These are phyloP conservation scores for Sminthopsis crassicaudata DNA, from an alignment of 2,113 vertebrate genomes.

Conservation along the genomic window DNA sequence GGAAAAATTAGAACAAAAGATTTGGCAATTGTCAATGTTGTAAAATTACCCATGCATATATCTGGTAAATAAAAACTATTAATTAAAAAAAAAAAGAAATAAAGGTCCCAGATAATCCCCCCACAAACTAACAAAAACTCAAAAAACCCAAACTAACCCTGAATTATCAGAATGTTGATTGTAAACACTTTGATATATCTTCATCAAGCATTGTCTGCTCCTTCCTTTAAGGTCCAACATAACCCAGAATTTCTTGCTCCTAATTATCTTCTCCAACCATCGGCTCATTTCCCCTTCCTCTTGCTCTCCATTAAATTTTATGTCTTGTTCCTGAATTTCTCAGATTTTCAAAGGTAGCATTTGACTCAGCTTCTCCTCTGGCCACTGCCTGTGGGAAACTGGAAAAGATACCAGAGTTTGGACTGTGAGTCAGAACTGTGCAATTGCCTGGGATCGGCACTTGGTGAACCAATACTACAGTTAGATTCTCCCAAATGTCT, in stretches of 20 bases:
- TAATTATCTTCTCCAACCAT: not conserved
- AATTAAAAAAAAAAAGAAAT: too few species aligned
- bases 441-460: not conserved
- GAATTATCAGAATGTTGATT: not conserved
- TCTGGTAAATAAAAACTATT: too few species aligned
- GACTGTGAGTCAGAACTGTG: not conserved
- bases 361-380: slow-evolving; percentile 29
- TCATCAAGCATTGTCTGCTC: too few species aligned
- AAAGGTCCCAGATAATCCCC: not conserved
- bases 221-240: not conserved
- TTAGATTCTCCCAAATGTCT: not conserved
- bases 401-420: not conserved
- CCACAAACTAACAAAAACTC: too few species aligned
- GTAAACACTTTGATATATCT: not conserved
- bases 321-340: slow-evolving; percentile 18
- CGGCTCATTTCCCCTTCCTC: not conserved
- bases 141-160: not conserved
- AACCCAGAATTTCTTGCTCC: not conserved
- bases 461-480: not conserved
- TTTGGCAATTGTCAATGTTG: too few species aligned
- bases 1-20: too few species aligned
- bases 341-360: slow-evolving; percentile 8
- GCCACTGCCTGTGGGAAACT: slow-evolving; percentile 2
- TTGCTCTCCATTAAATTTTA: not conserved
- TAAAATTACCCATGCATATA: too few species aligned